These are phyloP conservation scores for Hylyphantes graminicola DNA, from an alignment of 1,140 invertebrate species.

Conservation along the genomic window DNA sequence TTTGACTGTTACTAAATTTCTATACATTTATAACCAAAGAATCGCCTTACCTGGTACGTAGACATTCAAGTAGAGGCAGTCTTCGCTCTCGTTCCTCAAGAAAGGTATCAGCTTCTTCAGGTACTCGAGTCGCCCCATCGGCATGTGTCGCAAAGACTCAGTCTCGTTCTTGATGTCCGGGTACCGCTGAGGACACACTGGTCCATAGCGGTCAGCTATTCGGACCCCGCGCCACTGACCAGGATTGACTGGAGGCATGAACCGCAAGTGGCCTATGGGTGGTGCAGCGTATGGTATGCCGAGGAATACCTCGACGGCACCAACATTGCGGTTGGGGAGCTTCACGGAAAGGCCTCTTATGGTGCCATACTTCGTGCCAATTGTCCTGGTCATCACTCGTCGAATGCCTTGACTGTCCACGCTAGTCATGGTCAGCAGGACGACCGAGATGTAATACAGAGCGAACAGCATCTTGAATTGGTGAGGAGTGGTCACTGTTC, in stretches of 20 bases:
- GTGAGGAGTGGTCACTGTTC: neutral
- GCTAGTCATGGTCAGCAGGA: neutral
- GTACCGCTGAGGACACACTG: slow-evolving; percentile 83
- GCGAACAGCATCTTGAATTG: slow-evolving; percentile 2
- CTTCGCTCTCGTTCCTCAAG: slow-evolving; percentile 91
- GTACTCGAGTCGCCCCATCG: slow-evolving; percentile 86
- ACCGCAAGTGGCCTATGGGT: slow-evolving; percentile 77
- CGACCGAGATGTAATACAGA: neutral
- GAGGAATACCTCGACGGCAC: slow-evolving; percentile 72
- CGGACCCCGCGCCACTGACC: slow-evolving; percentile 78
- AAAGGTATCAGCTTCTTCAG: slow-evolving; percentile 86
- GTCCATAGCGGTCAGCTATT: slow-evolving; percentile 78
- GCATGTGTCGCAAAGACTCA: slow-evolving; percentile 78
- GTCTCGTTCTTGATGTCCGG: slow-evolving; percentile 83
- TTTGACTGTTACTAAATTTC: neutral
- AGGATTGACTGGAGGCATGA: slow-evolving; percentile 77
- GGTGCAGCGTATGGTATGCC: slow-evolving; percentile 85
- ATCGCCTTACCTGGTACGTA: slow-evolving; percentile 80
- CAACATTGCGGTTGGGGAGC: slow-evolving; percentile 69
- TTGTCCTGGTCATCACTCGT: slow-evolving; percentile 73
- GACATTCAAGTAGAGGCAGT: slow-evolving; percentile 96
- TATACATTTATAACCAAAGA: neutral
- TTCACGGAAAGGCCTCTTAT: slow-evolving; percentile 80
- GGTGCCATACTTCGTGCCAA: slow-evolving; percentile 89
- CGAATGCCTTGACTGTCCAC: slow-evolving; percentile 25